A percentile compares a stretch with the other conserved stretches of the same genome.
These are phyloP conservation scores for Melieria omissa DNA, from an alignment of 2,888 invertebrate genomes.

Conservation along the genomic window DNA sequence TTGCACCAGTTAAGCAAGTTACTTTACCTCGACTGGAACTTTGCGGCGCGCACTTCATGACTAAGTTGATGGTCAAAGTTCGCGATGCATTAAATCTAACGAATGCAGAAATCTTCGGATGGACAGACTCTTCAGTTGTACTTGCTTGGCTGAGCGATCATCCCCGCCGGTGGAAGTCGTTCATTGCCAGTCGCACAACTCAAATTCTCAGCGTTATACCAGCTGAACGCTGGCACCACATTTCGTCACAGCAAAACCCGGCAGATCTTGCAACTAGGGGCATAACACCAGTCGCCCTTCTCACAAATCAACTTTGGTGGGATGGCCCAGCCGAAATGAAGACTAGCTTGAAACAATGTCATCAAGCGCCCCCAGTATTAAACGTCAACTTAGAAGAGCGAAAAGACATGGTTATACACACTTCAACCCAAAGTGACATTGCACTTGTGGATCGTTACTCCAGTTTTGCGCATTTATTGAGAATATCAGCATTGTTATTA, in stretches of 20 bases:
- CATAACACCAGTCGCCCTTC: background rate
- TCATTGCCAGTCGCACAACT: background rate
- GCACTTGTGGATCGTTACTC: too few relatives aligned
- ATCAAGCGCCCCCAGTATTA: too few relatives aligned
- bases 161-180: constrained; percentile 4
- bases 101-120: constrained; percentile 2
- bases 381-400: too few relatives aligned
- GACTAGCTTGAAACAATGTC: too few relatives aligned
- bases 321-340: too few relatives aligned
- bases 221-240: background rate
- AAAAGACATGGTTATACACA: too few relatives aligned
- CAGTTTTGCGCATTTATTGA: too few relatives aligned
- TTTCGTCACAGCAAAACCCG: background rate
- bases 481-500: too few relatives aligned
- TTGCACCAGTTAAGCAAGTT: background rate
- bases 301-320: background rate
- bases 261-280: background rate
- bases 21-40: background rate
- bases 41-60: background rate
- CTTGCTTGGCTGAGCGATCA: constrained; percentile 6
- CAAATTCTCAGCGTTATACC: background rate
- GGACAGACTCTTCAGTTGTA: constrained; percentile 7
- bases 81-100: background rate
- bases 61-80: background rate
- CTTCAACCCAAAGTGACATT: too few relatives aligned